These are phyloP conservation scores for Numenius phaeopus DNA, from an alignment of 2,797 vertebrate genomes.

Conservation along the genomic window DNA sequence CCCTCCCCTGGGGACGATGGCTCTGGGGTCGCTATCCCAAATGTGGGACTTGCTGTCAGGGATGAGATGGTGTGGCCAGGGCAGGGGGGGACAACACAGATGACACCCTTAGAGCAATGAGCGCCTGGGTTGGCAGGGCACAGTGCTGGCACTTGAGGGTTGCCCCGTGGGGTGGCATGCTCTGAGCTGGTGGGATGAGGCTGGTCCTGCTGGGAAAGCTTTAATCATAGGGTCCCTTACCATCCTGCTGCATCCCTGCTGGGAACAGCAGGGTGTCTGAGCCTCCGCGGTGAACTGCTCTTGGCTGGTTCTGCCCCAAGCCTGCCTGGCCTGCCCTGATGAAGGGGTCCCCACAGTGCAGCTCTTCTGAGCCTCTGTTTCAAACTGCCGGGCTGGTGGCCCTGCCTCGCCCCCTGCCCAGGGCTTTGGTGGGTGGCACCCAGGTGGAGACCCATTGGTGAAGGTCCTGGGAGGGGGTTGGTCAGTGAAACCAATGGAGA, in stretches of 20 bases:
- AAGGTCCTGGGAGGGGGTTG: not conserved
- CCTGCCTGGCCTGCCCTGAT: not conserved
- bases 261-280: not conserved
- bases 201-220: not conserved
- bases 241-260: not conserved
- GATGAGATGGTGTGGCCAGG: not conserved
- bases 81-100: not conserved
- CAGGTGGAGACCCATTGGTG: not conserved
- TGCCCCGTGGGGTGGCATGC: not conserved
- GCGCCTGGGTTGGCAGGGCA: not conserved
- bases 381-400: not conserved
- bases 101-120: not conserved
- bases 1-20: not conserved
- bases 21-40: accelerated
- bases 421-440: not conserved
- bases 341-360: accelerated
- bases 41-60: not conserved
- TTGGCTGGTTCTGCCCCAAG: not conserved
- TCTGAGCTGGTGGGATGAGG: not conserved
- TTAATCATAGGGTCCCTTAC: accelerated
- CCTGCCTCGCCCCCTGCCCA: not conserved
- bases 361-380: not conserved
- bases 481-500: not conserved
- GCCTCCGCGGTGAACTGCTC: not conserved
- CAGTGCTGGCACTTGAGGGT: not conserved